Evolutionary conservation across 2,888 invertebrate genomes (phyloP), one percentile per base, ranked within the genome.

Genomic region (Galeopsomyia nigrocyanea): DNA sequence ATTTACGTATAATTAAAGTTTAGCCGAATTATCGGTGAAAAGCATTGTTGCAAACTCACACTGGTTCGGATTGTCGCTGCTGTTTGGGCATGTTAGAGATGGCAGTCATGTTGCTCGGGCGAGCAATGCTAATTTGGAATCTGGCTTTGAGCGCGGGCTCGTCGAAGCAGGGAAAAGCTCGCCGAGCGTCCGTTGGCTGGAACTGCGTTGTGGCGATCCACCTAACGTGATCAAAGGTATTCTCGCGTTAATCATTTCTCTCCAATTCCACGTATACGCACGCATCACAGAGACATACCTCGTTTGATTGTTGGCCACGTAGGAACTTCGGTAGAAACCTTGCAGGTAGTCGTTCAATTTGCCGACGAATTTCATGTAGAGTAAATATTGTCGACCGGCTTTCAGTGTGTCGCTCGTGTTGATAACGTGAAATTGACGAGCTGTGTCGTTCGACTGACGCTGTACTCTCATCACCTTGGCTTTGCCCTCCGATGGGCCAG

Each of bases 141-240:
- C 89, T 90, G 0, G 95, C 95, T 83, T 95, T 95, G 64, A 95
- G 86, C 0, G 93, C 93, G 0, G 95, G 95, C 84, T 95, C 95
- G 84, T 95, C 95, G 88, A 95, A 95, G 86, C 95, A 95, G 0
- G 95, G 95, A 86, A 95, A 95, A 6, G 94, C 94, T 72, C 92
- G 90, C 17, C 94, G 89, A 0, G 94, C 94, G 81, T 94, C 94
- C 63, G 94, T 94, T 2, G 94, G 91, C 83, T 95, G 94, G 84
- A 95, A 94, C 87, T 95, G 94, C 3, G 94, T 94, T 0, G 93
- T 91, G 10, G 93, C 94, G 80, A 94, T 89, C 94, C 94, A 94
- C 87, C 94, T 94, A 13, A 5, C 1, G 39, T 1, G 7, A 79
- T 53, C n/a, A 9, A n/a, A 21, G n/a, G 53, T 7, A 53, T n/a